Percentiles rank a stretch among this genome's conserved stretches.
Evolutionary conservation across 2,888 invertebrate species (phyloP).

Genomic region (Chrysolina americana): DNA sequence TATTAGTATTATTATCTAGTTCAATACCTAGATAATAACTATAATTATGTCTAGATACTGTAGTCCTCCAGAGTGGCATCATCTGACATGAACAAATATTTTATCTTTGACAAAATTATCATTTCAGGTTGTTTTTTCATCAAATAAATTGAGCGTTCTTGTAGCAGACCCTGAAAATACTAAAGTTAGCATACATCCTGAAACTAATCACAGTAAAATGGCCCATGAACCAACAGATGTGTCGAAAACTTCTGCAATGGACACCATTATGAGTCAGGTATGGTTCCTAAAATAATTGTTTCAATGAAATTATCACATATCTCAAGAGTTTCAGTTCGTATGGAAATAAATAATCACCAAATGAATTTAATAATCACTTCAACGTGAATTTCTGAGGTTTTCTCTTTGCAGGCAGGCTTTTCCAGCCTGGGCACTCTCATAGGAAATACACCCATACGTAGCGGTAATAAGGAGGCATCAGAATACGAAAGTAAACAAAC

Average conservation of each 20-base stretch:
- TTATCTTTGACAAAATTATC: background rate
- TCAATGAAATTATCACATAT: background rate
- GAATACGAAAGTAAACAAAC: constrained; percentile 65
- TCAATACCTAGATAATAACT: too few species aligned
- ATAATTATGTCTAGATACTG: too few species aligned
- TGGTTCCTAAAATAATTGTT: background rate
- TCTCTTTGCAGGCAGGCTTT: constrained; percentile 54
- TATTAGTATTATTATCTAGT: too few species aligned
- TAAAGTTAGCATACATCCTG: constrained; percentile 75
- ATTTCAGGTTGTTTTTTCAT: constrained; percentile 78
- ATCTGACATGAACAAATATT: too few species aligned
- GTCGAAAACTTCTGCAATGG: constrained; percentile 61
- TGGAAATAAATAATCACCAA: background rate
- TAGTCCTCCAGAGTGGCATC: too few species aligned
- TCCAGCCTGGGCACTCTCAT: constrained; percentile 59
- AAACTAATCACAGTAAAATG: constrained; percentile 52
- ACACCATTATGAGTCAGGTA: constrained; percentile 64
- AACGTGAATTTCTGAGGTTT: background rate
- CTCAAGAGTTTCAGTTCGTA: too few species aligned
- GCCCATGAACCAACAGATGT: constrained; percentile 49
- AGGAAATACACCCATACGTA: constrained; percentile 59
- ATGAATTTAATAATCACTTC: too few species aligned
- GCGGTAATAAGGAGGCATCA: constrained; percentile 60
- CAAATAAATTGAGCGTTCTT: constrained; percentile 78
- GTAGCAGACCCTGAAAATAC: constrained; percentile 78